Evolutionary conservation across 2,113 vertebrate species (phyloP).

Genomic region (Thunnus thynnus): DNA sequence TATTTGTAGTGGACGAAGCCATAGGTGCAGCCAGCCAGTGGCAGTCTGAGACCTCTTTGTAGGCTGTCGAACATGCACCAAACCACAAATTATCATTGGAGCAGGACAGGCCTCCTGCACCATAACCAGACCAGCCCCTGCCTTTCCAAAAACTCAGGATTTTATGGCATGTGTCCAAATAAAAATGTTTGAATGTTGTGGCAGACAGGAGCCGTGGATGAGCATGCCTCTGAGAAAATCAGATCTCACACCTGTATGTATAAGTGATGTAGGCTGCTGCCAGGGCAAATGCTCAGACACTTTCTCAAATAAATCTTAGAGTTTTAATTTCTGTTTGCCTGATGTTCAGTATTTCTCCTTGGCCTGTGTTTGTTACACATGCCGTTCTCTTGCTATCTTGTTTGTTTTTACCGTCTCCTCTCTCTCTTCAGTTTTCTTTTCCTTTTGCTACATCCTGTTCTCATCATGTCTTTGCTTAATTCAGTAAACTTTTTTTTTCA

Average conservation of each 20-base stretch:
- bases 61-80: constrained; percentile 88
- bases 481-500: constrained; percentile 61
- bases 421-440: constrained; percentile 1
- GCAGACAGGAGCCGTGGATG: constrained; percentile 74
- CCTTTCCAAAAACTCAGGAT: constrained; percentile 78
- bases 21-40: constrained; percentile 84
- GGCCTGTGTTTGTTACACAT: background rate
- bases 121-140: constrained; percentile 58
- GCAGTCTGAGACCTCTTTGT: constrained; percentile 92
- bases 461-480: constrained; percentile 48
- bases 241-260: constrained; percentile 60
- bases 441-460: constrained; percentile 38
- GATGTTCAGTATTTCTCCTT: constrained; percentile 14
- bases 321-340: background rate
- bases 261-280: constrained; percentile 38
- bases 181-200: constrained; percentile 81
- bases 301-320: constrained; percentile 47
- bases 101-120: constrained; percentile 84
- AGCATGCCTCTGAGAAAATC: constrained; percentile 72
- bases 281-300: constrained; percentile 13
- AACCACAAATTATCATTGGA: constrained; percentile 95
- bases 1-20: constrained; percentile 87
- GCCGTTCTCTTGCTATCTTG: background rate
- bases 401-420: constrained; percentile 12
- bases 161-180: constrained; percentile 90